A percentile compares a stretch with the other conserved stretches of the same genome.
Evolutionary conservation across 2,113 vertebrate genomes (phyloP).

Genomic region (Malurus elegans): DNA sequence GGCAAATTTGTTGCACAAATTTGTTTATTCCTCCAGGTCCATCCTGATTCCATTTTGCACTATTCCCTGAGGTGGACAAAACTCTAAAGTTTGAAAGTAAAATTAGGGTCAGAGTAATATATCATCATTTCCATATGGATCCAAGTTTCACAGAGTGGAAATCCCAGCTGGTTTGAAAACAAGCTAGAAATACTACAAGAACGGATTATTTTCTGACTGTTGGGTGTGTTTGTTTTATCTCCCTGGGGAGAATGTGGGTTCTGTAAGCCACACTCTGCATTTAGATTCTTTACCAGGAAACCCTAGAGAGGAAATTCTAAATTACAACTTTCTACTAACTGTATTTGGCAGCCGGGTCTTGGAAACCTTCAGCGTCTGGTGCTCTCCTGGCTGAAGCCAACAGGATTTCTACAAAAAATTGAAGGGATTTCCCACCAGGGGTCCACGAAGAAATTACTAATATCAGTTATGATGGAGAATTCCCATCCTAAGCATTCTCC

Average conservation of each 20-base stretch:
- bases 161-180: slow-evolving; percentile 18
- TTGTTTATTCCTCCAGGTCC: neutral
- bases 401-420: neutral
- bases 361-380: neutral
- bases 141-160: neutral
- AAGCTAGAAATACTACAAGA: slow-evolving; percentile 1
- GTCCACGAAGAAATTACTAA: neutral
- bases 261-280: neutral
- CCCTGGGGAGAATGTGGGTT: slow-evolving; percentile 23
- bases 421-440: neutral
- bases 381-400: neutral
- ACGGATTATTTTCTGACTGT: neutral
- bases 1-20: neutral
- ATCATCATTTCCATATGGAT: neutral
- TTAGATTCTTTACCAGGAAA: slow-evolving; percentile 20
- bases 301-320: slow-evolving; percentile 31
- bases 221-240: slow-evolving; percentile 16
- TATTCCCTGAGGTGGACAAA: neutral
- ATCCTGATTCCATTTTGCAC: neutral
- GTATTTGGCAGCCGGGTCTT: neutral
- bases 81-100: neutral
- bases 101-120: neutral
- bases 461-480: neutral
- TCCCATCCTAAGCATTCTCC: neutral
- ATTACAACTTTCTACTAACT: neutral